Evolutionary conservation across 2,888 invertebrate species (phyloP).

Genomic region (Apamea epomidion): DNA sequence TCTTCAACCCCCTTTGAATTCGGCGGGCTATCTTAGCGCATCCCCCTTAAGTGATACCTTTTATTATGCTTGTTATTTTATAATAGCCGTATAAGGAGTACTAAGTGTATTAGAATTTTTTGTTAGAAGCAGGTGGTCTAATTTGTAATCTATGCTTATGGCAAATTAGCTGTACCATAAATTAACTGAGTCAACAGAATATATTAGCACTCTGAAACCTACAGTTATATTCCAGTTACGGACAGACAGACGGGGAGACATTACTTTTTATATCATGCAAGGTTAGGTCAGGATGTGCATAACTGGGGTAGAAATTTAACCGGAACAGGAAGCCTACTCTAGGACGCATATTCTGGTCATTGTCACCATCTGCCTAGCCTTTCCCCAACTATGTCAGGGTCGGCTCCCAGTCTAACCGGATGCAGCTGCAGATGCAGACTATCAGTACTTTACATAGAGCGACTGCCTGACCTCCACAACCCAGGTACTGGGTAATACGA

Average conservation of each 20-base stretch:
- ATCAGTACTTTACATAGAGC: no score
- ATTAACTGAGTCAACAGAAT: neutral
- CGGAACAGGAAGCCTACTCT: no score
- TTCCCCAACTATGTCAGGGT: no score
- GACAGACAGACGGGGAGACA: neutral
- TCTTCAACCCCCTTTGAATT: no score
- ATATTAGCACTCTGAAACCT: neutral
- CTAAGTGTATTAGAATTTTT: neutral
- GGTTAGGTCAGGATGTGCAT: neutral
- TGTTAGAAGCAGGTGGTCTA: conserved; percentile 35
- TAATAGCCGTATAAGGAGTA: conserved; percentile 26
- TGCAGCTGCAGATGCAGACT: no score
- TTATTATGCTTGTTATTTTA: conserved; percentile 39
- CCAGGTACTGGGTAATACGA: no score
- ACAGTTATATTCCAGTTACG: neutral
- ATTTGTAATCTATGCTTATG: conserved; percentile 24
- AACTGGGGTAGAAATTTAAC: no score
- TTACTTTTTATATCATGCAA: neutral
- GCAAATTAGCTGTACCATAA: conserved; percentile 10
- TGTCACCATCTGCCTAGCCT: no score
- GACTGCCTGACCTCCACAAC: no score
- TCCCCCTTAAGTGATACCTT: conserved; percentile 35
- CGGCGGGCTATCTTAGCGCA: neutral
- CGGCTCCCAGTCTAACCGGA: no score
- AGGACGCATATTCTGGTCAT: no score